phyloP scores from a whole-genome alignment of 1,140 invertebrate genomes.

The Zeugodacus cucurbitae region DNA sequence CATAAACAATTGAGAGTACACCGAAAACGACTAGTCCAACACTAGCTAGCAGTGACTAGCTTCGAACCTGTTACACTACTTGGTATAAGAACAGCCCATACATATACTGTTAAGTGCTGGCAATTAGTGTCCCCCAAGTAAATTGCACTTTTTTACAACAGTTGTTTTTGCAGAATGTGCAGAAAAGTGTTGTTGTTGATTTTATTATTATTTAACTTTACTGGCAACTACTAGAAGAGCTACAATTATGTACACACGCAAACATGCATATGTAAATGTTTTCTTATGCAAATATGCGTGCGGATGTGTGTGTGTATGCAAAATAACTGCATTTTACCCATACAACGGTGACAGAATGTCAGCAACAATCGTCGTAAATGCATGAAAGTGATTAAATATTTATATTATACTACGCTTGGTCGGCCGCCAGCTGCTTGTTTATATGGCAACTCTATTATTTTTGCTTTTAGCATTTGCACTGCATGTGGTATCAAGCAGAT shows the following conservation, averaged over 20 bases:
- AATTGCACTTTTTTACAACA: neutral
- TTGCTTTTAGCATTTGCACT: neutral
- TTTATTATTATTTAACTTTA: neutral
- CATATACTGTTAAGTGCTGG: conserved; percentile 1
- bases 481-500: neutral
- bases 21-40: no score
- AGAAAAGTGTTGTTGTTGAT: neutral
- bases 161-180: neutral
- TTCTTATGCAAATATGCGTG: neutral
- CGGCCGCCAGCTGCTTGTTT: neutral
- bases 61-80: no score
- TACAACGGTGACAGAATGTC: conserved; percentile 26
- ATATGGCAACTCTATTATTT: neutral
- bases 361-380: neutral
- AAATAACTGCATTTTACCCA: neutral
- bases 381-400: conserved; percentile 36
- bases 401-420: neutral
- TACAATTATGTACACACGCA: neutral
- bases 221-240: neutral
- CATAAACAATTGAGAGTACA: no score
- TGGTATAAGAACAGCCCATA: no score
- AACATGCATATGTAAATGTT: neutral
- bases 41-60: no score
- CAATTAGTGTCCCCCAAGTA: conserved; percentile 22
- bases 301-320: neutral